A percentile compares a stretch with the other conserved stretches of the same genome.
Conservation (phyloP, 2,888 invertebrate species). For the Caenorhabditis afra region DNA sequence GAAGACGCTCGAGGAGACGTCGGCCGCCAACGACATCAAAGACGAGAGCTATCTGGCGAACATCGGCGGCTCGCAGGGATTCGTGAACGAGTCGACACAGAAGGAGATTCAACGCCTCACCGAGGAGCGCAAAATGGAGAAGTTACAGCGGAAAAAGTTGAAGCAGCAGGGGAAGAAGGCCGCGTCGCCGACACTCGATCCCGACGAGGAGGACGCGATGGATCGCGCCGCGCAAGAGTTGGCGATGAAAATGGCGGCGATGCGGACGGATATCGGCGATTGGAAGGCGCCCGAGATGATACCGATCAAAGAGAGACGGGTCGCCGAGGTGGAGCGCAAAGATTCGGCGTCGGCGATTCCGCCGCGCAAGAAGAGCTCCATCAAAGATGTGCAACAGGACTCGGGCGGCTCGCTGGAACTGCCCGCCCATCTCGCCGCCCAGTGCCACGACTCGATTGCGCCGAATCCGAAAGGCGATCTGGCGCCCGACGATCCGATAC, state of each 20-base stretch:
- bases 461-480: constrained; percentile 68
- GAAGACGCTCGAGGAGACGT: constrained; percentile 72
- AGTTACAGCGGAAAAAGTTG: constrained; percentile 77
- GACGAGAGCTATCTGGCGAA: constrained; percentile 76
- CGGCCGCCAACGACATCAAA: constrained; percentile 77
- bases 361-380: constrained; percentile 64
- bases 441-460: constrained; percentile 53
- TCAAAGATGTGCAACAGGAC: constrained; percentile 69
- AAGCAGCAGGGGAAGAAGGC: constrained; percentile 71
- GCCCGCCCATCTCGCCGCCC: constrained; percentile 55
- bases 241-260: constrained; percentile 74
- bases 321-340: constrained; percentile 44
- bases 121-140: constrained; percentile 75
- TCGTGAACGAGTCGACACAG: constrained; percentile 63
- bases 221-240: constrained; percentile 77
- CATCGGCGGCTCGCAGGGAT: constrained; percentile 71
- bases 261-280: constrained; percentile 69
- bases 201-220: constrained; percentile 77
- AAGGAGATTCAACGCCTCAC: constrained; percentile 70
- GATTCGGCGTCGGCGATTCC: constrained; percentile 67
- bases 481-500: constrained; percentile 63
- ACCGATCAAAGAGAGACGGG: constrained; percentile 40
- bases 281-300: constrained; percentile 69
- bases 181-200: constrained; percentile 69
- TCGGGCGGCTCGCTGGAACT: constrained; percentile 66